Evolutionary conservation across 2,888 invertebrate genomes (phyloP), one percentile per base, ranked within the genome.

Genomic region (Campoplex capitator): DNA sequence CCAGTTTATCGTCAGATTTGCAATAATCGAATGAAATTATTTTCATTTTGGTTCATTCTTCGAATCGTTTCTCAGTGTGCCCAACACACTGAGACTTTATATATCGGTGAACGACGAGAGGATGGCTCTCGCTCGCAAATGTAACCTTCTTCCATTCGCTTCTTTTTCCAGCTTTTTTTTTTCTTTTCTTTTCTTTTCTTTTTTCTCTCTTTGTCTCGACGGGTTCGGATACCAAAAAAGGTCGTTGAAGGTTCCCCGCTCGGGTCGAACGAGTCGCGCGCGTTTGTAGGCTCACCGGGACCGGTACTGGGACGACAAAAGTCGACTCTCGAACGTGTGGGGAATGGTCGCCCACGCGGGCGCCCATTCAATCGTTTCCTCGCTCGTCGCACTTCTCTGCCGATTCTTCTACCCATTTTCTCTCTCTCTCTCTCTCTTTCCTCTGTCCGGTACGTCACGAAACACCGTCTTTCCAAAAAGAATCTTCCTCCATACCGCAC

Each of bases 151-250:
- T 76, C 56, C 35, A 38, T 62, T 81, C 32, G 71, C 62, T 35
- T 56, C 68, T 28, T 76, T 48, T 48, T 32, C 18, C 23, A 23
- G 23, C 0, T 23, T 23, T 45, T 56, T n/a, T 48, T n/a, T 62
- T 45, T 28, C 18, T 38, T 6, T 38, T 23, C 58, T 23, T 56
- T 54, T 28, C 65, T 48, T 32, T 32, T 9, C 11, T 35, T 35
- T 48, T 45, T 28, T n/a, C 28, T 45, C 8, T 75, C 65, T 48
- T 58, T 18, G 28, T 45, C 80, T 48, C 65, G 62, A 67, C 85
- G 67, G 54, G 42, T 56, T 85, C 78, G 87, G 79, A 88, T 88
- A 89, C 89, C 89, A 87, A 90, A 90, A 90, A 90, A 89, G 90
- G 88, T 89, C 90, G 89, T 88, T 88, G 86, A 90, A 89, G 89